These are phyloP conservation scores for Bombus confusus DNA, from an alignment of 1,140 invertebrate genomes.

Conservation along the genomic window DNA sequence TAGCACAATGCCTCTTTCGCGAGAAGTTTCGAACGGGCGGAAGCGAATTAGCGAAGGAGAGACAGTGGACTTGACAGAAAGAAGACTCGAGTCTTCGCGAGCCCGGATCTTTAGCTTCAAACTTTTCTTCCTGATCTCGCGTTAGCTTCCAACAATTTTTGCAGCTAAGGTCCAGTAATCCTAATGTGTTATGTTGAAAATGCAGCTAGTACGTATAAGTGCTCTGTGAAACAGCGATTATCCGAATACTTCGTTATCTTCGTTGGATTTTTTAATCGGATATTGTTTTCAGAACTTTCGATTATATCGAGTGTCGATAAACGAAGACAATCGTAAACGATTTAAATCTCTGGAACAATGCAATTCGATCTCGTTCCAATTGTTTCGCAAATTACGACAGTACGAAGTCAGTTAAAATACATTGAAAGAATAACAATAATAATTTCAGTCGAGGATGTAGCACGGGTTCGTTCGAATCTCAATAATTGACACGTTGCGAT, in stretches of 20 bases:
- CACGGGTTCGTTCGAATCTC: background rate
- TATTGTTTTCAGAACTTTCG: background rate
- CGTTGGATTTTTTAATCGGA: background rate
- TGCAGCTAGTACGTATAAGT: background rate
- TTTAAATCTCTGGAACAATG: background rate
- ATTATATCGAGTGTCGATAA: background rate
- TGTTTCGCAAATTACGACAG: background rate
- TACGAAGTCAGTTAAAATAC: background rate
- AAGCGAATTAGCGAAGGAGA: constrained; percentile 57
- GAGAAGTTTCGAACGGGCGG: constrained; percentile 58
- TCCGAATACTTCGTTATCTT: background rate
- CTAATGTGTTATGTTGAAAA: background rate
- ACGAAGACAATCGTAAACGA: background rate
- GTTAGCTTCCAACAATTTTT: background rate
- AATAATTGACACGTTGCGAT: background rate
- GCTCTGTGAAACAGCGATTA: background rate
- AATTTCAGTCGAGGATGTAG: background rate
- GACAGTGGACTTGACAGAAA: constrained; percentile 22
- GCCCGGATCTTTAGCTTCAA: background rate
- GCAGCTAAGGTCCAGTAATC: background rate
- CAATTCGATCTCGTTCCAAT: background rate
- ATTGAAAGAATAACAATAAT: too few relatives aligned
- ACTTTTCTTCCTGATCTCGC: background rate
- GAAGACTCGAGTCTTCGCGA: constrained; percentile 3
- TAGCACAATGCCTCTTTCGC: constrained; percentile 35